These are phyloP conservation scores for Copidosoma aretas DNA, from an alignment of 2,888 invertebrate species.

Conservation along the genomic window DNA sequence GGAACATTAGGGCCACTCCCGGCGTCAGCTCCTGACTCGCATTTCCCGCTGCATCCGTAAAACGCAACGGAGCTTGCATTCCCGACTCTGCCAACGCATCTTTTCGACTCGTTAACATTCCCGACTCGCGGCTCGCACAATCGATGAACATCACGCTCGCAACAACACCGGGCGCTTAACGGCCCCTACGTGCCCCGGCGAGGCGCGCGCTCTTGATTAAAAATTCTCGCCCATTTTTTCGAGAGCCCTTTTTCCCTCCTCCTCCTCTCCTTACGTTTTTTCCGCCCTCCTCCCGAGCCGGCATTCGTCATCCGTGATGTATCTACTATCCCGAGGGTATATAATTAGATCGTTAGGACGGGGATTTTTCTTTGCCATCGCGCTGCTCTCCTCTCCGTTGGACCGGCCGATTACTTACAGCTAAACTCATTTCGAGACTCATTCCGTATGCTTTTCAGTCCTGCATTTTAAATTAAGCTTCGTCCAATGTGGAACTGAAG, in stretches of 20 bases:
- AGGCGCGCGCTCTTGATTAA: conserved; percentile 8
- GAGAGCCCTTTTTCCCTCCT: background rate
- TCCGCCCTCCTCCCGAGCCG: background rate
- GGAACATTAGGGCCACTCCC: no score
- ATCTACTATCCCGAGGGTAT: conserved; percentile 1
- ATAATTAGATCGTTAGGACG: conserved; percentile 14
- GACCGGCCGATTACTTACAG: no score
- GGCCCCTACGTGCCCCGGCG: background rate
- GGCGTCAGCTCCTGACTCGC: no score
- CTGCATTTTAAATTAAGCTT: no score
- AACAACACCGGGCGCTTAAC: background rate
- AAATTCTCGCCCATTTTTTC: conserved; percentile 5
- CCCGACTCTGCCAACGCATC: conserved; percentile 1
- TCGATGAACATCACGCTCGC: conserved; percentile 2
- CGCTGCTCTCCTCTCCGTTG: background rate
- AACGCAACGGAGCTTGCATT: no score
- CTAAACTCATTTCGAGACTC: no score
- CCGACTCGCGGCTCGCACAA: conserved; percentile 10
- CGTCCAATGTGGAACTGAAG: no score
- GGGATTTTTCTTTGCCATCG: background rate
- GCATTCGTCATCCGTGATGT: background rate
- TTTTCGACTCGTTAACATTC: conserved; percentile 33
- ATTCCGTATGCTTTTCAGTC: no score
- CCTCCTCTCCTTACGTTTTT: background rate
- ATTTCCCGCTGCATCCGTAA: no score